Evolutionary conservation across 2,113 vertebrate species (phyloP), one percentile per base, ranked within the genome.

Genomic region (Vanacampus margaritifer): DNA sequence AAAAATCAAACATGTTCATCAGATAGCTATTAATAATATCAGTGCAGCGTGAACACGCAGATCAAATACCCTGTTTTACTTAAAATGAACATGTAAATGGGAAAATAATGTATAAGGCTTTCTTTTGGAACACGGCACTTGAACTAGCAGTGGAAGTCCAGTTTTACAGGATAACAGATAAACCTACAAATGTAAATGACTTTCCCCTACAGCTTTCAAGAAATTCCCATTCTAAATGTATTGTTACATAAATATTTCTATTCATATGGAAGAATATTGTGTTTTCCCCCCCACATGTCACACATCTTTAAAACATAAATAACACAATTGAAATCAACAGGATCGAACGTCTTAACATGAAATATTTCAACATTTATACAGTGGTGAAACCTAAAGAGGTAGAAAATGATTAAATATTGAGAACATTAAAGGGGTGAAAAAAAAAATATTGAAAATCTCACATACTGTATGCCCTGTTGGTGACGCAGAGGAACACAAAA

Each of bases 341-440:
- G 41, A 63, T 51, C 23, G 59, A 39, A 71, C 67, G n/a, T 13
- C 67, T 73, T 71, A 58, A 75, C 70, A 76, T 41, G 58, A 60
- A 61, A 26, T 3, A 4, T 77, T 77, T 7, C 58, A 70, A 58
- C 65, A 73, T 82, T 68, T 64, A 51, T 71, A 86, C 83, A 89
- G 87, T 86, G 85, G 82, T 79, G 66, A 79, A 83, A 83, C 75
- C 72, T 74, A 17, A n/a, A 76, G 83, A 90, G 88, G 84, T 89
- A 89, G 86, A 84, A 80, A 77, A 77, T 72, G 68, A 73, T 64
- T 61, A 67, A 82, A 82, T 28, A 71, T 67, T 51, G 65, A 76
- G 67, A 83, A 77, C 68, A 75, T 60, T 12, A 36, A 39, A 5
- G 21, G 59, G 21, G n/a, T n/a, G n/a, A n/a, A n/a, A 32, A 32